Conservation (phyloP, 2,113 vertebrate genomes). For the Microcebus lehilahytsara region DNA sequence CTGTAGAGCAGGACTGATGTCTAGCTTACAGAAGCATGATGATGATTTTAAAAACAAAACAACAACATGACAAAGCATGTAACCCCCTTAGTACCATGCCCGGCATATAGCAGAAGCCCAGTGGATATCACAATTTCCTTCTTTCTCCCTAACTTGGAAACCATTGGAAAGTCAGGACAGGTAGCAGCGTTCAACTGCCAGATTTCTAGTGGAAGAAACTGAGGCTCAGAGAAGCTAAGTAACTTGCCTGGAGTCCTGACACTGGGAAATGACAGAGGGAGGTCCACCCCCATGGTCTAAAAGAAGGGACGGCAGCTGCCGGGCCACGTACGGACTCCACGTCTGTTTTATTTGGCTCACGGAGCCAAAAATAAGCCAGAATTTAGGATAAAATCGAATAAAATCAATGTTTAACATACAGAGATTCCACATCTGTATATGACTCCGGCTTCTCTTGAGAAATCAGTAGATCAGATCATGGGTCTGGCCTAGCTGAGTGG, state of each 20-base stretch:
- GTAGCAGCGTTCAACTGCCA: neutral
- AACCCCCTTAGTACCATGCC: neutral
- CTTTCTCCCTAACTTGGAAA: conserved; percentile 11
- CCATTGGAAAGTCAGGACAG: neutral
- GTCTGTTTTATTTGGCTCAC: conserved; percentile 49
- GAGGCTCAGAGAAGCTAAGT: neutral
- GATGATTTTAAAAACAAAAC: neutral
- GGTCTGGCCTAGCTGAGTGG: neutral
- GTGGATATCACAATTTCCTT: neutral
- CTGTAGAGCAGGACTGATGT: neutral
- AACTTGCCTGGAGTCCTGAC: neutral
- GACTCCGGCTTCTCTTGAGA: conserved; percentile 28
- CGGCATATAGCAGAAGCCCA: neutral
- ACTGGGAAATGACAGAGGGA: neutral
- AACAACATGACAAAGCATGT: neutral
- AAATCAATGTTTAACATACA: neutral
- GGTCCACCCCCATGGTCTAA: neutral
- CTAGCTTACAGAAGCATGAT: neutral
- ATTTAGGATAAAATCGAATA: conserved; percentile 42
- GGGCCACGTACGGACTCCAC: neutral
- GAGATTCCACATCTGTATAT: neutral
- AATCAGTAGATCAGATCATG: neutral
- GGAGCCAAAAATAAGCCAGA: neutral
- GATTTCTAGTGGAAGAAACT: conserved; percentile 7
- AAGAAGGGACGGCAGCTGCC: neutral